Evolutionary conservation across 1,140 invertebrate genomes (phyloP).

Genomic region (Drosophila miranda): DNA sequence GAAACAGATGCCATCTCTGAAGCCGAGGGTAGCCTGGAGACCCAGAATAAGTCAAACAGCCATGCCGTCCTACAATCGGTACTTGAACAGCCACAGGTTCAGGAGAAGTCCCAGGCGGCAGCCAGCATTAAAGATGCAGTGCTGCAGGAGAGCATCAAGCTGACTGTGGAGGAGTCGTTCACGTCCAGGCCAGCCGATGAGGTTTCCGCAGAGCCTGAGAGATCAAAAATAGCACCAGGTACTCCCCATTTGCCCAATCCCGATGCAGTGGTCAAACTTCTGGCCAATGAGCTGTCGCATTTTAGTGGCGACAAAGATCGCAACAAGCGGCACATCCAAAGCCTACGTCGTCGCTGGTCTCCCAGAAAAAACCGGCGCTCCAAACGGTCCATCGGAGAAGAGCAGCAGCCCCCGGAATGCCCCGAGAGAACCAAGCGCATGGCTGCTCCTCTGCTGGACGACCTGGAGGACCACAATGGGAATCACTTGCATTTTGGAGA

Average conservation of each 20-base stretch:
- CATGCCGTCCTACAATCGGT: background rate
- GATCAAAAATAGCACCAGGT: background rate
- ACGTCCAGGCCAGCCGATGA: slow-evolving; percentile 1
- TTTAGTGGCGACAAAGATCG: slow-evolving; percentile 33
- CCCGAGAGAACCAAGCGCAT: slow-evolving; percentile 1
- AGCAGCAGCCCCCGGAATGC: background rate
- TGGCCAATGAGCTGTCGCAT: slow-evolving; percentile 51
- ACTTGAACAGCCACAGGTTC: background rate
- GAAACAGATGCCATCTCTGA: background rate
- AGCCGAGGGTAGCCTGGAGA: too few species aligned
- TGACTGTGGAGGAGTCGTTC: slow-evolving; percentile 8
- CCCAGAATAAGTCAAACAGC: too few species aligned
- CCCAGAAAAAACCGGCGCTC: background rate
- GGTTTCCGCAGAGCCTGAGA: background rate
- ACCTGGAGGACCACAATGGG: slow-evolving; percentile 64
- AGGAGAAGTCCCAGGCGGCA: background rate
- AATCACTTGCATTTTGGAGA: slow-evolving; percentile 45
- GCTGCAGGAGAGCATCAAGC: slow-evolving; percentile 12
- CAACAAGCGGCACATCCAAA: slow-evolving; percentile 27
- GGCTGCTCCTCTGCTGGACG: slow-evolving; percentile 26
- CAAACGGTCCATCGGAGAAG: slow-evolving; percentile 24
- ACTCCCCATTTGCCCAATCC: slow-evolving; percentile 15
- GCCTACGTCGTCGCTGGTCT: background rate
- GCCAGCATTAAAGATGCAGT: slow-evolving; percentile 1
- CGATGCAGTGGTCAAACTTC: slow-evolving; percentile 45